Base-by-base conservation (phyloP, 2,113 vertebrate genomes). In the Nycticryphes semicollaris region DNA sequence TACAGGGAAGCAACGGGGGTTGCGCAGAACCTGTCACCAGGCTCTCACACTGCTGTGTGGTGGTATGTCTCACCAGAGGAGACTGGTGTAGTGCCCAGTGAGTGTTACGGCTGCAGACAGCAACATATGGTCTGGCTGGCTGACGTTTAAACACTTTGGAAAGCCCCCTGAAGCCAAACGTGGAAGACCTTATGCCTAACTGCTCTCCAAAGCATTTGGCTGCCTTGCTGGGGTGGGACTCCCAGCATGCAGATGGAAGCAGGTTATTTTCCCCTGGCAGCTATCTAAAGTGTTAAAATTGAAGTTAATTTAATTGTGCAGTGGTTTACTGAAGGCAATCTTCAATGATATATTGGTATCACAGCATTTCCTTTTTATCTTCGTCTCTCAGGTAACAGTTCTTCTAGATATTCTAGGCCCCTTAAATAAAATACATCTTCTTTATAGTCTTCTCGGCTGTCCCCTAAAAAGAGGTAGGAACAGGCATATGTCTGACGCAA, bases 361-460 rank as follows among this genome's bases (percentile, higher is more conserved):
- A 68, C 41, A 66, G 66, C 41, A 92, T 77, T 94, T 72, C 22
- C 24, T 60, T 93, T 93, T 73, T 86, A 66, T 31, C 37, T 82
- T 69, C 0, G 0, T 81, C 15, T 84, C 74, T 62, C 80, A 84
- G 56, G 50, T 76, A 90, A 69, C 76, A 90, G 69, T 81, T 60
- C 68, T 77, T 87, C 74, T 54, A 66, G 53, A 87, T 69, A 48
- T 92, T 83, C 60, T 43, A 76, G 70, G 25, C 45, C 78, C 53
- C 53, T 91, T 93, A 91, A 90, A 92, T 92, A 84, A 93, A 90
- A 91, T 72, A 53, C n/a, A 66, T 87, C 56, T 92, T 76, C 91
- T 66, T 57, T 90, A 47, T 81, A 85, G 83, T 68, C 39, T 39
- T 91, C 87, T 96, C 94, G 2, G 1, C 54, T 80, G 64, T 66